Percentiles rank a stretch among this genome's conserved stretches.
phyloP scores from a whole-genome alignment of 2,888 invertebrate species.

The Bhutanitis thaidina region DNA sequence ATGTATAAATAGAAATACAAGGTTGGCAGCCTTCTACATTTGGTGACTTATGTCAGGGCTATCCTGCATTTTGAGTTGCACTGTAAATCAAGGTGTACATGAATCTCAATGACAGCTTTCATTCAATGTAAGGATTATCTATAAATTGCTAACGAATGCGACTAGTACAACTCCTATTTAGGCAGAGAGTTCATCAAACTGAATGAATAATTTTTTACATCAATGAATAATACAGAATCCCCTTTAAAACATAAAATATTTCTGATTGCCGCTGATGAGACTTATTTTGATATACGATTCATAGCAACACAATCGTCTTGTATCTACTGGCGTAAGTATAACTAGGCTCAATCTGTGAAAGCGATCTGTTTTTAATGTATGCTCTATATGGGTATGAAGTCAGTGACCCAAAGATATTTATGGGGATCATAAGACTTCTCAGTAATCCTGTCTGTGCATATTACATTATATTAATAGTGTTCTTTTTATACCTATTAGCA shows the following conservation, averaged over 20 bases:
- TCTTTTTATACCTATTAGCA: not conserved
- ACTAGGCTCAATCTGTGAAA: slow-evolving; percentile 30
- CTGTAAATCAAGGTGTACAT: slow-evolving; percentile 35
- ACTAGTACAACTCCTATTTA: slow-evolving; percentile 43
- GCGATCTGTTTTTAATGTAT: slow-evolving; percentile 31
- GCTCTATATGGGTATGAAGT: slow-evolving; percentile 32
- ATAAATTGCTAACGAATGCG: slow-evolving; percentile 34
- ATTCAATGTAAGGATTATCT: slow-evolving; percentile 46
- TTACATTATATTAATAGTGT: not conserved
- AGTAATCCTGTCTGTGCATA: not conserved
- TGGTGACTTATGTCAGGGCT: slow-evolving; percentile 75
- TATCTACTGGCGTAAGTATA: slow-evolving; percentile 16
- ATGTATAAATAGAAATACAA: slow-evolving; percentile 64
- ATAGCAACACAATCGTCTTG: slow-evolving; percentile 16
- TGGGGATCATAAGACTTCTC: slow-evolving; percentile 3
- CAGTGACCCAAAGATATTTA: slow-evolving; percentile 30
- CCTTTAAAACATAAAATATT: slow-evolving; percentile 33
- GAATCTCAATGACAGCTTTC: slow-evolving; percentile 44
- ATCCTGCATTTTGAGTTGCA: slow-evolving; percentile 47
- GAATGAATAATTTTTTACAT: slow-evolving; percentile 50
- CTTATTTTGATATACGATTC: slow-evolving; percentile 26
- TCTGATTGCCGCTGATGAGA: slow-evolving; percentile 34
- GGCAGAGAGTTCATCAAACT: slow-evolving; percentile 50
- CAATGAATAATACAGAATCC: slow-evolving; percentile 24
- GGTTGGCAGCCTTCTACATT: slow-evolving; percentile 71